Evolutionary conservation across 2,113 vertebrate genomes (phyloP), one percentile per base, ranked within the genome.

Genomic region (Passer montanus): DNA sequence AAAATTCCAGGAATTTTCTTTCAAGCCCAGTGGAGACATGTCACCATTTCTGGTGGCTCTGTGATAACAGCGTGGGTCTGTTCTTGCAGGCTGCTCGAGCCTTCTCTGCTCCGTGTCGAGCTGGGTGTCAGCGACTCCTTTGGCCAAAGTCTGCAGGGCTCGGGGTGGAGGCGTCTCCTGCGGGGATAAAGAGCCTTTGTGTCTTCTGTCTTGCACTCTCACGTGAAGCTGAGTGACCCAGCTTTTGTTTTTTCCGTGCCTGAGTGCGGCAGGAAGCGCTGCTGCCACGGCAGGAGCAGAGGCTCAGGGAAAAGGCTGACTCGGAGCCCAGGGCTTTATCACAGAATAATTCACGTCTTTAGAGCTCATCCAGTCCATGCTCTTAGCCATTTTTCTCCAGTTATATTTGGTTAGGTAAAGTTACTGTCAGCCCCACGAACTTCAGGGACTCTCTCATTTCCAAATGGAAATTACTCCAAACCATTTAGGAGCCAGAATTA

Each of bases 1-100:
- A 94, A 46, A 92, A 49, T 37, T 66, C 9, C 10, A 50, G 28
- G 20, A 69, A 44, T 80, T 89, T 52, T 86, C 16, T 80, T 67
- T 68, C 46, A 64, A 81, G 31, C 20, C 17, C 24, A 10, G 17
- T 23, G 43, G 44, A 58, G 56, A 1, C 4, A 11, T 50, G 68
- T 50, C 47, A n/a, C 44, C 13, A 15, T 86, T 79, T 66, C 52
- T 15, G 21, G n/a, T 55, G 70, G 27, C 56, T 69, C 35, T 55
- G 4, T 11, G 33, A 33, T 43, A 15, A n/a, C 3, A 0, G 2
- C 0, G 0, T 44, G n/a, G 10, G 24, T 66, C 35, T 0, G 0
- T 47, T 35, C 72, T 62, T 53, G n/a, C 43, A 66, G 49, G 10
- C 49, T 90, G 23, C 70, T 64, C 0, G 0, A 67, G 26, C 41